Conservation (phyloP, 2,797 vertebrate genomes). For the Falco berigora region DNA sequence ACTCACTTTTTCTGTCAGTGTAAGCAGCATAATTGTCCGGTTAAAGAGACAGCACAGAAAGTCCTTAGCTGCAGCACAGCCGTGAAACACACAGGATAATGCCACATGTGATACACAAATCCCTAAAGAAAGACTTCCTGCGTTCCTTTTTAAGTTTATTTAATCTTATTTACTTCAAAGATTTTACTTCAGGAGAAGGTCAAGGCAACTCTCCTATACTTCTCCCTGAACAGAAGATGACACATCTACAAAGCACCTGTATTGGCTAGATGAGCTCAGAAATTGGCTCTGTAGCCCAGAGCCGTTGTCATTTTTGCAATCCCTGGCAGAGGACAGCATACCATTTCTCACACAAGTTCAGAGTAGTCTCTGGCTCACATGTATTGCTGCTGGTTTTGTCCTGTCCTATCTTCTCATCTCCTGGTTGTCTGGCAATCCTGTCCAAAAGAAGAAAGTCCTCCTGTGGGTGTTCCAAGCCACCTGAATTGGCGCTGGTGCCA, state of each 20-base stretch:
- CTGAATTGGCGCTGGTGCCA: not conserved
- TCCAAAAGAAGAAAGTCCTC: not conserved
- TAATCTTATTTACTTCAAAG: slow-evolving; percentile 28
- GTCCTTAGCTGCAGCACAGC: not conserved
- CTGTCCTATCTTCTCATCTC: not conserved
- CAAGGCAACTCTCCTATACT: not conserved
- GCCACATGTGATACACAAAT: not conserved
- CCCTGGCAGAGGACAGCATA: not conserved
- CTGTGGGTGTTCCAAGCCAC: not conserved
- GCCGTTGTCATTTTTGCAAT: not conserved
- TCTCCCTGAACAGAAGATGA: not conserved
- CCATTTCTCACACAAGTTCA: not conserved
- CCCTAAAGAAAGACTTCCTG: not conserved
- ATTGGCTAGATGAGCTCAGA: not conserved
- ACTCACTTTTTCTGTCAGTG: not conserved
- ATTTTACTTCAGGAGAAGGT: not conserved
- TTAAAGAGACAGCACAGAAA: not conserved
- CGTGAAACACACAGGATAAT: not conserved
- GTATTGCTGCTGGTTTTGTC: not conserved
- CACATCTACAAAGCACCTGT: not conserved
- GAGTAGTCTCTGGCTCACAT: not conserved
- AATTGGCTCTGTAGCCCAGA: not conserved
- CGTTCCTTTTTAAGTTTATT: slow-evolving; percentile 12
- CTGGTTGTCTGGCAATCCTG: not conserved
- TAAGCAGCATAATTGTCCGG: not conserved